These are phyloP conservation scores for Vanessa tameamea DNA, from an alignment of 1,140 invertebrate genomes.

Conservation along the genomic window DNA sequence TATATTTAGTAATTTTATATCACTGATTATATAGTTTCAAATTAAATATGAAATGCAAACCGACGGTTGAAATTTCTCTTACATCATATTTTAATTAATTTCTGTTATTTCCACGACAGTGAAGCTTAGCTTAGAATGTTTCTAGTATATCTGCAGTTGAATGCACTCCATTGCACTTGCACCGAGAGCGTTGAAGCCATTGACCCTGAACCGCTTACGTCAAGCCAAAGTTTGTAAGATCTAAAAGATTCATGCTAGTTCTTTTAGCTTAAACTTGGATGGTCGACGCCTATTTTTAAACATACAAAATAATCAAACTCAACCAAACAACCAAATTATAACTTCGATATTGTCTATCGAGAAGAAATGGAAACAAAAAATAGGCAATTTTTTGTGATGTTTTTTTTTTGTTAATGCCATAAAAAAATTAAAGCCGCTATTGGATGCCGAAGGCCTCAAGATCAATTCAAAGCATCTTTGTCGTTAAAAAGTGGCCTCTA, in stretches of 20 bases:
- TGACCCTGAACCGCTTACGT: slow-evolving; percentile 38
- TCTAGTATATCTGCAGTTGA: slow-evolving; percentile 32
- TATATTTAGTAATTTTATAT: too few relatives aligned
- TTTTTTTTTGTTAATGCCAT: too few relatives aligned
- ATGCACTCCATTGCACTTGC: slow-evolving; percentile 39
- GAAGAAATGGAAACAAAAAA: too few relatives aligned
- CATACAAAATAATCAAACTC: background rate
- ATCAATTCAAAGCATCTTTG: too few relatives aligned
- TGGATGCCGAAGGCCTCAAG: too few relatives aligned
- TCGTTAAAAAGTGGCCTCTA: too few relatives aligned
- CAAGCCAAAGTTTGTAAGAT: slow-evolving; percentile 27
- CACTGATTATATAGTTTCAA: background rate
- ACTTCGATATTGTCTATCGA: too few relatives aligned
- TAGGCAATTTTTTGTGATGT: too few relatives aligned
- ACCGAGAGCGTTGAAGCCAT: slow-evolving; percentile 26
- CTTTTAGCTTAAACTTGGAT: background rate
- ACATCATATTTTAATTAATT: slow-evolving; percentile 26
- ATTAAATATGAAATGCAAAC: slow-evolving; percentile 1
- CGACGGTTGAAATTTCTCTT: slow-evolving; percentile 1
- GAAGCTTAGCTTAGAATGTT: slow-evolving; percentile 20
- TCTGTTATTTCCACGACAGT: slow-evolving; percentile 25
- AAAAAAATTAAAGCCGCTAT: too few relatives aligned
- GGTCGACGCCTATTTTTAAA: background rate
- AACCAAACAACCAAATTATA: too few relatives aligned
- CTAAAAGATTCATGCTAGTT: background rate